Percentiles rank a stretch among this genome's conserved stretches.
These are phyloP conservation scores for Drosophila kambysellisi DNA, from an alignment of 2,888 invertebrate genomes.

Conservation along the genomic window DNA sequence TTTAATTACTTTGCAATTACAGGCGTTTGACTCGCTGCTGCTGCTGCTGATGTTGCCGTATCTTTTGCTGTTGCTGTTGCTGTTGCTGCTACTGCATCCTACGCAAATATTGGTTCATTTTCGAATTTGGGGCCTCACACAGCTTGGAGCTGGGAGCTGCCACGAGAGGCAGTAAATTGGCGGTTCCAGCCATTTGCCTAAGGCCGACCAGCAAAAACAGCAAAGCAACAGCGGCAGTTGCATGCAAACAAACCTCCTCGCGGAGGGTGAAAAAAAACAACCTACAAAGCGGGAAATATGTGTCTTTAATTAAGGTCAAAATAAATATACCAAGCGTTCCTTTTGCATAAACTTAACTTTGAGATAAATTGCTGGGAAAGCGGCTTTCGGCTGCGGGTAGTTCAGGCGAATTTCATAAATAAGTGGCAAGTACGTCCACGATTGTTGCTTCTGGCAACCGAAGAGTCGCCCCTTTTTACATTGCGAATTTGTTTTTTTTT, in stretches of 20 bases:
- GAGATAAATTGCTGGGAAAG: slow-evolving; percentile 68
- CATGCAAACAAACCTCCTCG: slow-evolving; percentile 40
- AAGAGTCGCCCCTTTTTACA: slow-evolving; percentile 43
- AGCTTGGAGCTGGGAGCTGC: slow-evolving; percentile 10
- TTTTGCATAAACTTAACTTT: slow-evolving; percentile 55
- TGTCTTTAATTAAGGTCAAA: slow-evolving; percentile 79
- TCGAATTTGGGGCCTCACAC: slow-evolving; percentile 23
- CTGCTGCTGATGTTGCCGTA: neutral
- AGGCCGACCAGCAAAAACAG: slow-evolving; percentile 15
- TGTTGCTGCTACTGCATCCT: slow-evolving; percentile 15
- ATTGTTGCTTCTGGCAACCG: slow-evolving; percentile 43
- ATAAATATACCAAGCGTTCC: slow-evolving; percentile 48
- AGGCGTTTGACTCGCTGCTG: slow-evolving; percentile 10
- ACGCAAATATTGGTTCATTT: slow-evolving; percentile 49
- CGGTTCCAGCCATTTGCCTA: slow-evolving; percentile 30
- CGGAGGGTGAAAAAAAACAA: slow-evolving; percentile 18
- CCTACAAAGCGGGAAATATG: slow-evolving; percentile 61
- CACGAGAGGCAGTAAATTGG: slow-evolving; percentile 41
- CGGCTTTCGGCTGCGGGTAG: slow-evolving; percentile 21
- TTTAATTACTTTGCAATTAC: slow-evolving; percentile 57
- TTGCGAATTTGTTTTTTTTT: slow-evolving; percentile 20
- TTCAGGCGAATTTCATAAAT: slow-evolving; percentile 66
- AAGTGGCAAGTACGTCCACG: slow-evolving; percentile 53
- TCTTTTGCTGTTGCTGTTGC: neutral
- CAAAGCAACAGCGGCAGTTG: slow-evolving; percentile 35